Evolutionary conservation across 2,888 invertebrate genomes (phyloP), one percentile per base, ranked within the genome.

Genomic region (Scaptomyza polygonia): DNA sequence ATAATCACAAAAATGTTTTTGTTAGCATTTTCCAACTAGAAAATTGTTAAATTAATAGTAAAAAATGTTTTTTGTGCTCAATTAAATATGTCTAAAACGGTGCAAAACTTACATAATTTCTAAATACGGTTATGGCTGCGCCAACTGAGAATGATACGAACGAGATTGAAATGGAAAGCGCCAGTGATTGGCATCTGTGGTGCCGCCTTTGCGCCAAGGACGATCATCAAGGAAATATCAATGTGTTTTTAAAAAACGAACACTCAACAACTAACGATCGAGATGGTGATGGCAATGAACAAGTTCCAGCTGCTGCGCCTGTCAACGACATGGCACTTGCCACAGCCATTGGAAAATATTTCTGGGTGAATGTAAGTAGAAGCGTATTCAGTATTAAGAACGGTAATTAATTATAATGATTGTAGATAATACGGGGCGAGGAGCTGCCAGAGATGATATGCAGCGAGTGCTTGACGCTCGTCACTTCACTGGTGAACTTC

Each of bases 191-290:
- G 89, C 74, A 57, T 11, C 63, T 61, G 8, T 89, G 89, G 89
- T 89, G 89, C 67, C 84, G 89, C 1, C 79, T 89, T 0, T 89
- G 89, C 56, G 89, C 89, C 27, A 82, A 86, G 43, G 87, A 88
- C 14, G 89, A 89, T 58, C 9, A 53, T 0, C 67, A 70, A 29
- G 75, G 85, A 7, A 90, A 88, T 34, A 80, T 89, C 2, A 88
- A 89, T 58, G 79, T 89, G 9, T 79, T 87, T 14, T 54, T 86
- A 0, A 82, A 86, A 16, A 72, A 81, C 30, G 85, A 89, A 3
- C 72, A 73, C 1, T 7, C 62, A 1, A 8, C n/a, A 1, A 1
- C 27, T 0, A 34, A 18, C 7, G 53, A 63, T 2, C 62, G 48
- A 2, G 40, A 44, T 8, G 44, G 21, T 8, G 59, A 57, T n/a